Evolutionary conservation across 2,113 vertebrate species (phyloP).

Genomic region (Pipa parva): DNA sequence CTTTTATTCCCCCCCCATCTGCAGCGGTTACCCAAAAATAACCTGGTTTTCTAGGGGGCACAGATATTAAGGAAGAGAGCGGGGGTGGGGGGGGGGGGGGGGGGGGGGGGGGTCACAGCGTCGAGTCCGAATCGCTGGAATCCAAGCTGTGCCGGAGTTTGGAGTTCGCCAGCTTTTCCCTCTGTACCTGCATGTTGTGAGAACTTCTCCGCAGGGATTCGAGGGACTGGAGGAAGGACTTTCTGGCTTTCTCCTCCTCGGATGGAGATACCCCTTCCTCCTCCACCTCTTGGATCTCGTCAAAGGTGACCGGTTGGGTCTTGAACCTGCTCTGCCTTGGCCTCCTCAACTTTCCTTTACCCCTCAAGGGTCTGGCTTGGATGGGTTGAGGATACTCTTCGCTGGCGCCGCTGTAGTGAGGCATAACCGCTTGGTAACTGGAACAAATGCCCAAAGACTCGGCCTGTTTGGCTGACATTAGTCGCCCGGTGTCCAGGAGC

Average conservation of each 20-base stretch:
- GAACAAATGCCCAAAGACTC: slow-evolving; percentile 70
- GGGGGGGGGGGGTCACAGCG: slow-evolving; percentile 65
- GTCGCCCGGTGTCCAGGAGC: neutral
- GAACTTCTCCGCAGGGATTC: slow-evolving; percentile 92
- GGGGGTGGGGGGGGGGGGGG: slow-evolving; percentile 35
- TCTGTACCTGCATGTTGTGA: slow-evolving; percentile 72
- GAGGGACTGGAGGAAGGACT: slow-evolving; percentile 92
- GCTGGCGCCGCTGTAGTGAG: slow-evolving; percentile 62
- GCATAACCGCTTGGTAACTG: slow-evolving; percentile 76
- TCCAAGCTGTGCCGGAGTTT: slow-evolving; percentile 80
- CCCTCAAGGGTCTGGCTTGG: slow-evolving; percentile 65
- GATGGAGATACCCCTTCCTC: slow-evolving; percentile 88
- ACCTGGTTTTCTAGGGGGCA: neutral
- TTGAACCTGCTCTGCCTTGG: slow-evolving; percentile 89
- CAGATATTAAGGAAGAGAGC: neutral
- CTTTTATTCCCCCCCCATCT: too few relatives aligned
- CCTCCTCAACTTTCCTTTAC: slow-evolving; percentile 73
- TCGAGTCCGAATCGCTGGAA: slow-evolving; percentile 92
- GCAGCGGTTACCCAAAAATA: too few relatives aligned
- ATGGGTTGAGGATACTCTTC: slow-evolving; percentile 86
- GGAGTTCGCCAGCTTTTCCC: slow-evolving; percentile 64
- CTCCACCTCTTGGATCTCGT: slow-evolving; percentile 95
- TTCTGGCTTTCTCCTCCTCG: slow-evolving; percentile 90
- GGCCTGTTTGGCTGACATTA: slow-evolving; percentile 76
- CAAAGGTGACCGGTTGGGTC: slow-evolving; percentile 95